phyloP scores from a whole-genome alignment of 2,797 vertebrate species.

The Anolis apletophallus region DNA sequence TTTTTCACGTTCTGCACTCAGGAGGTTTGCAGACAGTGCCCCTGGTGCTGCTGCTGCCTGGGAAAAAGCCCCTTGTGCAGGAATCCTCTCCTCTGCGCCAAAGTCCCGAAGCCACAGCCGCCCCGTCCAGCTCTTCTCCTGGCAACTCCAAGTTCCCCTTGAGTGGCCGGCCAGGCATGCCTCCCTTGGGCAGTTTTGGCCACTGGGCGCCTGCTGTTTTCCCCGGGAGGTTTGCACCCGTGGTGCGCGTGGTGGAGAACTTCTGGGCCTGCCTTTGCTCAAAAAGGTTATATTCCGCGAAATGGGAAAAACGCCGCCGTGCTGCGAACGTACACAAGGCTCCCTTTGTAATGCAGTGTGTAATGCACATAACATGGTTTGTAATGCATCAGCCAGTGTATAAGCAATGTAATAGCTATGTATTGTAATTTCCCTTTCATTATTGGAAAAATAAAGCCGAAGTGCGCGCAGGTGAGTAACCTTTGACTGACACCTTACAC shows the following conservation, averaged over 20 bases:
- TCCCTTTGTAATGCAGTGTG: neutral
- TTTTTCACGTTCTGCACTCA: no score
- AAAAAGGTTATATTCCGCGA: neutral
- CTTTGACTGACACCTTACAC: neutral
- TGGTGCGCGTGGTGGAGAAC: neutral
- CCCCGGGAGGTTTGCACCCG: neutral
- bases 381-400: neutral
- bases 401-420: neutral
- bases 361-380: neutral
- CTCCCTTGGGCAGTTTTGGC: neutral
- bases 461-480: neutral
- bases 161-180: fast-evolving
- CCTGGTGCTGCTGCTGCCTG: no score
- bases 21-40: no score
- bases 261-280: neutral
- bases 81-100: no score
- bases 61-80: no score
- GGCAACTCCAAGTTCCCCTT: no score
- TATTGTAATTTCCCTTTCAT: slow-evolving; percentile 26
- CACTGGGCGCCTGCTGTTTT: no score
- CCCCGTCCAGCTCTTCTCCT: no score
- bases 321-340: neutral
- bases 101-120: no score
- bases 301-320: slow-evolving; percentile 10
- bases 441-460: neutral